Evolutionary conservation across 2,113 vertebrate species (phyloP).

Genomic region (Spheniscus mendiculus): DNA sequence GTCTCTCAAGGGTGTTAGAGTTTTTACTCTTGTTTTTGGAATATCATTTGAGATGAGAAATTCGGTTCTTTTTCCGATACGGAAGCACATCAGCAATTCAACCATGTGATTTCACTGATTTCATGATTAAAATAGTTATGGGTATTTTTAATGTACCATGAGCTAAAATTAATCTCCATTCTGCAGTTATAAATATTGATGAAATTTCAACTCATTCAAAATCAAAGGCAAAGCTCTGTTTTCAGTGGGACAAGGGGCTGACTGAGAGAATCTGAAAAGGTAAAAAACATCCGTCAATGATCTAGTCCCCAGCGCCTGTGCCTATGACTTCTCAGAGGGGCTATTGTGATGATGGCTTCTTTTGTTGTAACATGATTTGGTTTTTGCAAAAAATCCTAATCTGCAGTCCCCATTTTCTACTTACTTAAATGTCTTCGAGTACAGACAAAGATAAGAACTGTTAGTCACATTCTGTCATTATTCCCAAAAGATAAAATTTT

Average conservation of each 20-base stretch:
- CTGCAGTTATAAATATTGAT: neutral
- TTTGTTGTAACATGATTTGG: neutral
- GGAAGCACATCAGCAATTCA: neutral
- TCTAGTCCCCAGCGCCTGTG: neutral
- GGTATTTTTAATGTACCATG: neutral
- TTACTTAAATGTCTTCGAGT: neutral
- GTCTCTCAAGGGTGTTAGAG: neutral
- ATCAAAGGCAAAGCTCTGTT: neutral
- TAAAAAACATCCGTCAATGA: neutral
- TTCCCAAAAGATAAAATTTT: neutral
- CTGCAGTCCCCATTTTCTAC: neutral
- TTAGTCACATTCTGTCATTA: neutral
- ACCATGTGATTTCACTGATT: neutral
- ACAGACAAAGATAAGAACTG: neutral
- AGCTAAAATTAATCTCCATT: neutral
- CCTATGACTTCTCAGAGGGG: neutral
- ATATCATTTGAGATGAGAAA: neutral
- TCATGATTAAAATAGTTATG: neutral
- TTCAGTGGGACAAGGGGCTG: neutral
- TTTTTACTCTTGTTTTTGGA: neutral
- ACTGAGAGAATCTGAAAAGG: neutral
- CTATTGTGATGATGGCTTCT: neutral
- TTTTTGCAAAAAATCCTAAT: neutral
- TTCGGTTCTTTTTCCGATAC: fast-evolving
- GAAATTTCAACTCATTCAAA: neutral